These are phyloP conservation scores for Catharus bicknelli DNA, from an alignment of 2,113 vertebrate species.

Conservation along the genomic window DNA sequence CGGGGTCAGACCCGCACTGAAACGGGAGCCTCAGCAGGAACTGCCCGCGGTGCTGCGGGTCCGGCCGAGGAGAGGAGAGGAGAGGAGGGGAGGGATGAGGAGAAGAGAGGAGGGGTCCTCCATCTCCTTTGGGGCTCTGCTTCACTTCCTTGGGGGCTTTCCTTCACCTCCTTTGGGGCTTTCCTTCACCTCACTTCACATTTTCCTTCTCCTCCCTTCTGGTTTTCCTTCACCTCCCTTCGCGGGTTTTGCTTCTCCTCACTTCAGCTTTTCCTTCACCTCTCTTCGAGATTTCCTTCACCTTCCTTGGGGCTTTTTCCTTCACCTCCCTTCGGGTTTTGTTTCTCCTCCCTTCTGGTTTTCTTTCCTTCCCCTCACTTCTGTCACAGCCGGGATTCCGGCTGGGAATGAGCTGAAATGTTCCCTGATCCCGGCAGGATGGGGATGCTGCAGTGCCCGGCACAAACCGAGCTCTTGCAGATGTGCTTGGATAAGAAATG, in stretches of 20 bases:
- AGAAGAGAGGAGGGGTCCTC: rapidly evolving
- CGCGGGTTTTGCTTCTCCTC: too few relatives aligned
- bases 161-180: too few relatives aligned
- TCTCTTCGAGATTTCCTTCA: too few relatives aligned
- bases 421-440: background rate
- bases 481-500: rapidly evolving
- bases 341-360: rapidly evolving
- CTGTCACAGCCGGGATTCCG: rapidly evolving
- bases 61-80: too few relatives aligned
- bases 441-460: background rate
- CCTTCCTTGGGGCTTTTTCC: too few relatives aligned
- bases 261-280: too few relatives aligned
- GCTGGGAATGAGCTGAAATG: rapidly evolving
- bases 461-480: background rate
- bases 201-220: too few relatives aligned
- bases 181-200: too few relatives aligned
- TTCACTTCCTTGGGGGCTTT: too few relatives aligned
- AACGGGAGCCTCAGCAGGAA: background rate
- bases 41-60: background rate
- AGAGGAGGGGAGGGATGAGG: too few relatives aligned
- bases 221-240: too few relatives aligned
- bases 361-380: rapidly evolving
- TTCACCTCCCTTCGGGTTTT: rapidly evolving
- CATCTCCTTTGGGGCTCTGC: background rate
- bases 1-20: background rate